Percentiles rank a stretch among this genome's conserved stretches.
Conservation (phyloP, 2,888 invertebrate species). For the Mythimna lalbum region DNA sequence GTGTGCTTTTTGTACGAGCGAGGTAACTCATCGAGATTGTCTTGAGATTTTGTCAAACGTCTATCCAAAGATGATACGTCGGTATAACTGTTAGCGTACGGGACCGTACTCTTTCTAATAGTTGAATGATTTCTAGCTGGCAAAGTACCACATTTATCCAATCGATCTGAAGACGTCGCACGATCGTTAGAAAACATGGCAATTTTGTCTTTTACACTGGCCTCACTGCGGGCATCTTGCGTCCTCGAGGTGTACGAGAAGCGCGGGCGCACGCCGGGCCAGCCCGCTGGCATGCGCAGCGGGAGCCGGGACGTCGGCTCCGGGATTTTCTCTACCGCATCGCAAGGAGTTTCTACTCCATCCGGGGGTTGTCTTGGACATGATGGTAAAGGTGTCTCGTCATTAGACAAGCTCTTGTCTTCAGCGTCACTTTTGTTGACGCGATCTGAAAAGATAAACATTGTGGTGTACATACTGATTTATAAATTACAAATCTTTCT, state of each 20-base stretch:
- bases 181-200: slow-evolving; percentile 94
- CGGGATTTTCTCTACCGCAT: slow-evolving; percentile 91
- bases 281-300: slow-evolving; percentile 77
- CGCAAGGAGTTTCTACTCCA: slow-evolving; percentile 95
- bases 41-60: slow-evolving; percentile 87
- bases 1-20: slow-evolving; percentile 79
- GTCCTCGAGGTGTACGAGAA: slow-evolving; percentile 90
- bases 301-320: slow-evolving; percentile 83
- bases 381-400: slow-evolving; percentile 88
- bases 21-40: slow-evolving; percentile 89
- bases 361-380: slow-evolving; percentile 95
- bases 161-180: slow-evolving; percentile 80
- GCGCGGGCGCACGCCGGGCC: slow-evolving; percentile 78
- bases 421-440: slow-evolving; percentile 86
- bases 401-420: slow-evolving; percentile 88
- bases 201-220: slow-evolving; percentile 96
- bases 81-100: slow-evolving; percentile 77
- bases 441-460: slow-evolving; percentile 81
- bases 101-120: slow-evolving; percentile 76
- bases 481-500: not conserved
- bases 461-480: slow-evolving; percentile 1
- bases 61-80: slow-evolving; percentile 84
- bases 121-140: slow-evolving; percentile 77
- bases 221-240: slow-evolving; percentile 95
- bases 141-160: slow-evolving; percentile 86